A percentile compares a stretch with the other conserved stretches of the same genome.
Conservation (phyloP, 2,888 invertebrate species). For the Drosophila pegasa region DNA sequence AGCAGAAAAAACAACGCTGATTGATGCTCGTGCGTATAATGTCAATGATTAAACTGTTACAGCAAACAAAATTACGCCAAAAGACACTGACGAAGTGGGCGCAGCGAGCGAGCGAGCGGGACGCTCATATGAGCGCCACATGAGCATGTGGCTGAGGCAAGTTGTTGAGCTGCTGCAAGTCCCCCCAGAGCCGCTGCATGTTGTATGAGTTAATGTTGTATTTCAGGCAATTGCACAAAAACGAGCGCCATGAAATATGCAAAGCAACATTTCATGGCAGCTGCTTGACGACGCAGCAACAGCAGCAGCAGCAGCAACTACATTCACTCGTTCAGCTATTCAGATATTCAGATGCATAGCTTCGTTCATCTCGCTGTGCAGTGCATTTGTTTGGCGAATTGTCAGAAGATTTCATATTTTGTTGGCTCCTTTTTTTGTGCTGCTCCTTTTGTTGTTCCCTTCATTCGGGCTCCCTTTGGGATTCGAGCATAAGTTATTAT, state of each 20-base stretch:
- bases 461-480: slow-evolving; percentile 1
- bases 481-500: slow-evolving; percentile 54
- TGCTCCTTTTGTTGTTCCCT: slow-evolving; percentile 17
- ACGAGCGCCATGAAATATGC: slow-evolving; percentile 70
- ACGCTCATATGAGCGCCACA: slow-evolving; percentile 7
- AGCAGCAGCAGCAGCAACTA: slow-evolving; percentile 9
- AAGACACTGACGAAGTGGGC: slow-evolving; percentile 75
- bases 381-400: slow-evolving; percentile 47
- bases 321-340: slow-evolving; percentile 13
- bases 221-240: slow-evolving; percentile 59
- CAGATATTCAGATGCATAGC: slow-evolving; percentile 42
- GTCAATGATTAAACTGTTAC: slow-evolving; percentile 74
- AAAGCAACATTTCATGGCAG: slow-evolving; percentile 62
- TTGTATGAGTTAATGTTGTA: slow-evolving; percentile 63
- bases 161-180: slow-evolving; percentile 43
- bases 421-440: slow-evolving; percentile 18
- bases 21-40: slow-evolving; percentile 53
- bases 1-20: not conserved
- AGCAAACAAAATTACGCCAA: slow-evolving; percentile 67
- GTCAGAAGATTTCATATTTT: slow-evolving; percentile 29
- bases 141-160: slow-evolving; percentile 10
- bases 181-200: slow-evolving; percentile 50
- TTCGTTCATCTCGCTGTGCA: slow-evolving; percentile 27
- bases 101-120: slow-evolving; percentile 17
- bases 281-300: slow-evolving; percentile 17